Evolutionary conservation across 2,113 vertebrate species (phyloP).

Genomic region (Aphelocoma coerulescens): DNA sequence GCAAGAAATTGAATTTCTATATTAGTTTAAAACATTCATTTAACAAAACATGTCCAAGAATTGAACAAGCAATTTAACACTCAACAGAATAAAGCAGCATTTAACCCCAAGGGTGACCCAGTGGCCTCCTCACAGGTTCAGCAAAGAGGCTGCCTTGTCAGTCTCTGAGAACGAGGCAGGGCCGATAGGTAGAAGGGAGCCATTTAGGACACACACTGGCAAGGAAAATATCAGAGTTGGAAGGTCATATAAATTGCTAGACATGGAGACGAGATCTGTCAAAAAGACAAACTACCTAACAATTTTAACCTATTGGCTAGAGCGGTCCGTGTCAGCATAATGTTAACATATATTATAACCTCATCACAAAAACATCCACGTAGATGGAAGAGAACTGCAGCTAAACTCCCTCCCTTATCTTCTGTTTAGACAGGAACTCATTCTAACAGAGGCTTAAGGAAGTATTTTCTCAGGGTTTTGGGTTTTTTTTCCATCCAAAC

Average conservation of each 20-base stretch:
- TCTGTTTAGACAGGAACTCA: background rate
- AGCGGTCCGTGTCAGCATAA: conserved; percentile 12
- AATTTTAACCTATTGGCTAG: conserved; percentile 39
- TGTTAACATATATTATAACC: conserved; percentile 37
- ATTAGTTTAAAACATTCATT: background rate
- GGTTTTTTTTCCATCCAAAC: background rate
- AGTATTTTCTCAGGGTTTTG: background rate
- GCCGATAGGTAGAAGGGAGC: rapidly evolving
- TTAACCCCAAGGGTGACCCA: background rate
- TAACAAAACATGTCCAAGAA: background rate
- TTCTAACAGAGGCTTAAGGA: background rate
- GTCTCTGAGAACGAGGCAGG: background rate
- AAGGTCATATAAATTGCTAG: conserved; percentile 47
- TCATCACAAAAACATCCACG: background rate
- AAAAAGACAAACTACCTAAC: conserved; percentile 60
- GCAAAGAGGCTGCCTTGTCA: background rate
- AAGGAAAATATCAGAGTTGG: conserved; percentile 57
- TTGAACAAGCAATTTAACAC: background rate
- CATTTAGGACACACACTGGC: background rate
- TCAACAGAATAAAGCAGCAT: background rate
- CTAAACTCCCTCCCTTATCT: background rate
- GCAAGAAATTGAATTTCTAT: background rate
- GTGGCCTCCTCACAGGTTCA: background rate
- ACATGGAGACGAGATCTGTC: conserved; percentile 45
- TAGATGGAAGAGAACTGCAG: background rate